A percentile compares a stretch with the other conserved stretches of the same genome.
These are phyloP conservation scores for Heterodera filipjevi DNA, from an alignment of 2,888 invertebrate genomes.

Conservation along the genomic window DNA sequence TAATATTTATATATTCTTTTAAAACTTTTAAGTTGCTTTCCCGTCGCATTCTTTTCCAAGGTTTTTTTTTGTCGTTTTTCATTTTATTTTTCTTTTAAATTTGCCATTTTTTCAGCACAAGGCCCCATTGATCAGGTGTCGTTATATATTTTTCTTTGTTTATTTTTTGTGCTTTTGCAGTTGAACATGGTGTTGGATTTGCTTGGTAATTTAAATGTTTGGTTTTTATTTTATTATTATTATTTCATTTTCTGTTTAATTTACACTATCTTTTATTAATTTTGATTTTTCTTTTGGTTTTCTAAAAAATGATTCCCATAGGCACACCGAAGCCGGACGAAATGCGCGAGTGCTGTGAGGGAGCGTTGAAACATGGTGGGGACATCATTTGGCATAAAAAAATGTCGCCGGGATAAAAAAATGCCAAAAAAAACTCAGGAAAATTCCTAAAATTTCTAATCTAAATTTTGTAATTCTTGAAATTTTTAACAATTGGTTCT, in stretches of 20 bases:
- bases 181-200: slow-evolving; percentile 95
- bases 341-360: slow-evolving; percentile 95
- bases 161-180: slow-evolving; percentile 58
- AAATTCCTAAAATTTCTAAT: too few species aligned
- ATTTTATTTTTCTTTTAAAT: neutral
- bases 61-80: neutral
- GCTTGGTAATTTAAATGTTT: slow-evolving; percentile 78
- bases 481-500: too few species aligned
- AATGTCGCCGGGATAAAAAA: neutral
- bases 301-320: neutral
- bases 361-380: slow-evolving; percentile 80
- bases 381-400: neutral
- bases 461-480: too few species aligned
- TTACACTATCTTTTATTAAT: too few species aligned
- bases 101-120: slow-evolving; percentile 73
- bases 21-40: slow-evolving; percentile 76
- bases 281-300: too few species aligned
- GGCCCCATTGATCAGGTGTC: slow-evolving; percentile 85
- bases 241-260: too few species aligned
- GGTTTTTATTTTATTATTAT: too few species aligned
- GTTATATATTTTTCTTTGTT: neutral
- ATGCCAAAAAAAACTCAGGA: too few species aligned
- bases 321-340: slow-evolving; percentile 87
- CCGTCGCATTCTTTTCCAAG: slow-evolving; percentile 90
- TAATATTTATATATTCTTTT: neutral